phyloP scores from a whole-genome alignment of 2,888 invertebrate genomes.

The Nysson spinosus region DNA sequence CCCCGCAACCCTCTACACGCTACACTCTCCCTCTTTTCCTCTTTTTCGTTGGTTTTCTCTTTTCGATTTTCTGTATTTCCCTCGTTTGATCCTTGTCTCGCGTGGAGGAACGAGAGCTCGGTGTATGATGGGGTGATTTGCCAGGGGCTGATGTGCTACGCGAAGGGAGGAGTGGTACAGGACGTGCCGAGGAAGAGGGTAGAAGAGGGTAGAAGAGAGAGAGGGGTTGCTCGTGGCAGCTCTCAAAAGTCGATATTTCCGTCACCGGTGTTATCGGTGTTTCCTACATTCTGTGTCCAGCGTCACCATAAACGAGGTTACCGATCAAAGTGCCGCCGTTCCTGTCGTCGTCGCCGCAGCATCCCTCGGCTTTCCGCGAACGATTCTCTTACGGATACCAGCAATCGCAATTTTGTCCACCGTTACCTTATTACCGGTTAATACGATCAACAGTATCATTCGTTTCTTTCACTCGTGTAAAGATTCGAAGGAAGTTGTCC shows the following conservation, averaged over 20 bases:
- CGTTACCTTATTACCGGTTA: not conserved
- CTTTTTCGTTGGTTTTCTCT: slow-evolving; percentile 37
- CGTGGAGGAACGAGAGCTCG: slow-evolving; percentile 44
- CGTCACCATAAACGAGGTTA: slow-evolving; percentile 73
- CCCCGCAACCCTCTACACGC: slow-evolving; percentile 11
- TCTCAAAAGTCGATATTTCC: slow-evolving; percentile 76
- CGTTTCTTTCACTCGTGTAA: too few species aligned
- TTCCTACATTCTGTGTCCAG: slow-evolving; percentile 72
- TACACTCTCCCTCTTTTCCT: slow-evolving; percentile 16
- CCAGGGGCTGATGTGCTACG: slow-evolving; percentile 58
- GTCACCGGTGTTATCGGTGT: slow-evolving; percentile 75
- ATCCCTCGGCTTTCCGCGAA: slow-evolving; percentile 22
- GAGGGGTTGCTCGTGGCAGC: slow-evolving; percentile 60
- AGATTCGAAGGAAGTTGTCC: too few species aligned
- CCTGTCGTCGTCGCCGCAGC: slow-evolving; percentile 33
- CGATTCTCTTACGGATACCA: slow-evolving; percentile 12
- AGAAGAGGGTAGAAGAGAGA: slow-evolving; percentile 21
- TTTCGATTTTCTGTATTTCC: slow-evolving; percentile 28
- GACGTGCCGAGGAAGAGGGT: slow-evolving; percentile 12
- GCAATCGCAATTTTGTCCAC: slow-evolving; percentile 18
- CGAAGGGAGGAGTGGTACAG: too few species aligned
- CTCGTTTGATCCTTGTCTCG: slow-evolving; percentile 42
- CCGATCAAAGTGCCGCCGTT: slow-evolving; percentile 70
- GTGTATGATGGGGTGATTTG: slow-evolving; percentile 56
- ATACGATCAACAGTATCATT: not conserved